These are phyloP conservation scores for Leptopilina clavipes DNA, from an alignment of 1,140 invertebrate genomes.

Conservation along the genomic window DNA sequence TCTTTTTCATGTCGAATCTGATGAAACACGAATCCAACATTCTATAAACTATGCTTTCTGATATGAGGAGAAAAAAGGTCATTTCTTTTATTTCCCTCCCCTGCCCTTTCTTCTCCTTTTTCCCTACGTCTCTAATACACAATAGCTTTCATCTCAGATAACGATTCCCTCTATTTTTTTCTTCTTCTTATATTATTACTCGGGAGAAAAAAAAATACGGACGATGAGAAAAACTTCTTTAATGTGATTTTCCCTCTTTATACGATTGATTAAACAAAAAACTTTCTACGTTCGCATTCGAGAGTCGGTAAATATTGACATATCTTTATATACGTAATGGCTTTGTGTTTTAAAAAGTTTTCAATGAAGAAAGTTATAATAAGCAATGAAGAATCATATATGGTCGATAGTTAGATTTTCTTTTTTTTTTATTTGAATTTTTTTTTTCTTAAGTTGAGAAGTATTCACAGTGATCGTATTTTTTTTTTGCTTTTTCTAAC, in stretches of 20 bases:
- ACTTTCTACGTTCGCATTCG: neutral
- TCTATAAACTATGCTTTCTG: neutral
- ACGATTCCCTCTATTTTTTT: neutral
- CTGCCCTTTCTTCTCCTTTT: neutral
- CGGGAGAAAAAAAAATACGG: neutral
- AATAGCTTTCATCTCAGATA: slow-evolving; percentile 25
- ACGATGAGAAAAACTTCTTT: slow-evolving; percentile 17
- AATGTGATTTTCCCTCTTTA: neutral
- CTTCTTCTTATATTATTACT: neutral
- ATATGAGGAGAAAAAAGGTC: neutral
- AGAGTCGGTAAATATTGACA: neutral
- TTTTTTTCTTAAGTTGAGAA: too few species aligned
- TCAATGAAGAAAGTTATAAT: neutral
- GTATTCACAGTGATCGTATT: too few species aligned
- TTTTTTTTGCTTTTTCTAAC: neutral
- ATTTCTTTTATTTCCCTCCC: neutral
- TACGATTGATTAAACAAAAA: slow-evolving; percentile 19
- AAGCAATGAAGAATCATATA: neutral
- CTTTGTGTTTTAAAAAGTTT: neutral
- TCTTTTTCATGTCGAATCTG: neutral
- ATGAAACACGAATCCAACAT: neutral
- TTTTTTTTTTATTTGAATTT: too few species aligned
- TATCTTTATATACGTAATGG: neutral
- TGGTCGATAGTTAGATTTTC: neutral
- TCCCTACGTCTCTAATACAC: neutral